Percentiles rank a stretch among this genome's conserved stretches.
phyloP scores from a whole-genome alignment of 2,888 invertebrate genomes.

The Loripinus fragilis region DNA sequence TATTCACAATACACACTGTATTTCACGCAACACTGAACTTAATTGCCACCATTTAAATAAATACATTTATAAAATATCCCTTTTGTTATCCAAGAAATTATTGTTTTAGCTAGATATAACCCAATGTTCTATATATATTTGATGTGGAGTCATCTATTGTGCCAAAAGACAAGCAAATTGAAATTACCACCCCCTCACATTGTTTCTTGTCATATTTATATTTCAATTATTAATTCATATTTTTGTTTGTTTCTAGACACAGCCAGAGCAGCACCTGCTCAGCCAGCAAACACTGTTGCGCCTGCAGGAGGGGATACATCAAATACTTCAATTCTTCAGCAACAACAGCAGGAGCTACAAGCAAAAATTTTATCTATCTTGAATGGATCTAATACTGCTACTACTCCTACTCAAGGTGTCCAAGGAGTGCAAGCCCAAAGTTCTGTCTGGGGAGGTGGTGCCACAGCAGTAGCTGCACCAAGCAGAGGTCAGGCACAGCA shows the following conservation, averaged over 20 bases:
- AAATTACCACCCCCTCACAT: too few species aligned
- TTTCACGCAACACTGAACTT: too few species aligned
- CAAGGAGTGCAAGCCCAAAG: constrained; percentile 37
- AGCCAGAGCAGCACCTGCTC: constrained; percentile 23
- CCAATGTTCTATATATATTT: too few species aligned
- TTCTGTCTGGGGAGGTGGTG: constrained; percentile 20
- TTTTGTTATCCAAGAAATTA: too few species aligned
- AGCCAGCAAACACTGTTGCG: constrained; percentile 26
- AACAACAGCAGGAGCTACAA: constrained; percentile 87
- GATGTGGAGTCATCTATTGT: too few species aligned
- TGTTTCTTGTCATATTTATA: too few species aligned
- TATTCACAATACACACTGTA: too few species aligned
- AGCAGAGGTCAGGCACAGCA: constrained; percentile 27
- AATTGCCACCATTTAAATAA: too few species aligned
- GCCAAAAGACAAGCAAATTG: too few species aligned
- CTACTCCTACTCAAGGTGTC: constrained; percentile 20
- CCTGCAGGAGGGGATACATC: constrained; percentile 24
- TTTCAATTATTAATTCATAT: too few species aligned
- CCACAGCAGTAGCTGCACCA: constrained; percentile 25
- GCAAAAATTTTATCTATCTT: constrained; percentile 91
- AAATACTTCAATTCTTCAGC: constrained; percentile 47
- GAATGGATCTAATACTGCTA: constrained; percentile 62
- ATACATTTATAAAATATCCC: too few species aligned
- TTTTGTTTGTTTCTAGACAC: constrained; percentile 4
- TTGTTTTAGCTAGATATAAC: too few species aligned